Percentiles rank a stretch among this genome's conserved stretches.
Conservation (phyloP, 2,113 vertebrate genomes). For the Porphyrio hochstetteri region DNA sequence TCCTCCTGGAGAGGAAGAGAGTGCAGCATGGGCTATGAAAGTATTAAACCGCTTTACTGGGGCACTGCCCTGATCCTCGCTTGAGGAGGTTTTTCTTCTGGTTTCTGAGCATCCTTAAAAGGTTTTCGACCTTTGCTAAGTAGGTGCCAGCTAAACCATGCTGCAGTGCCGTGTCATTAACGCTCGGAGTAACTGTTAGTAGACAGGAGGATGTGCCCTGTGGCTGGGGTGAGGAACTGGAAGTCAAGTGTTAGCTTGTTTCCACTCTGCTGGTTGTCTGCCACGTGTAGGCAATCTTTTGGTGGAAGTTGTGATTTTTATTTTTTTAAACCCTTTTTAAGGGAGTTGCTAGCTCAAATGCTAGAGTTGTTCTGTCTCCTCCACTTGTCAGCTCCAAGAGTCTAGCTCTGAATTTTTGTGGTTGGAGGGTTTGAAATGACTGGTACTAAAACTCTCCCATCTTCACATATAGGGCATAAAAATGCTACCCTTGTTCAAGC, state of each 20-base stretch:
- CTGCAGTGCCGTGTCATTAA: background rate
- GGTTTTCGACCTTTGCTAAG: background rate
- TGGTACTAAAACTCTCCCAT: background rate
- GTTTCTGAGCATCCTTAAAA: background rate
- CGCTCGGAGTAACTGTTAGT: background rate
- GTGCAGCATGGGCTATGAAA: background rate
- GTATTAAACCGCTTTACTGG: background rate
- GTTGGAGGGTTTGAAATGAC: background rate
- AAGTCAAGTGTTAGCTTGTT: background rate
- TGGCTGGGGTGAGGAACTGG: constrained; percentile 23
- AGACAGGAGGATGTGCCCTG: background rate
- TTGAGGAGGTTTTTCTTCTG: background rate
- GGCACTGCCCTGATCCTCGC: background rate
- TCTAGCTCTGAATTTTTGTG: background rate
- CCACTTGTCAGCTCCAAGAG: background rate
- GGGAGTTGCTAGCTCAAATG: background rate
- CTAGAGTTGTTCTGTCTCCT: background rate
- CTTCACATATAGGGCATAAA: background rate
- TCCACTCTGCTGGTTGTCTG: background rate
- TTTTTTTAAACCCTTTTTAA: too few relatives aligned
- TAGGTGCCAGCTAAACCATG: background rate
- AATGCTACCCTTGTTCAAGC: background rate
- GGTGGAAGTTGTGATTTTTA: background rate
- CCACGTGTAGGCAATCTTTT: background rate
- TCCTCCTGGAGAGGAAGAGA: accelerated